phyloP scores from a whole-genome alignment of 2,888 invertebrate genomes.

The Agrilus biguttatus region DNA sequence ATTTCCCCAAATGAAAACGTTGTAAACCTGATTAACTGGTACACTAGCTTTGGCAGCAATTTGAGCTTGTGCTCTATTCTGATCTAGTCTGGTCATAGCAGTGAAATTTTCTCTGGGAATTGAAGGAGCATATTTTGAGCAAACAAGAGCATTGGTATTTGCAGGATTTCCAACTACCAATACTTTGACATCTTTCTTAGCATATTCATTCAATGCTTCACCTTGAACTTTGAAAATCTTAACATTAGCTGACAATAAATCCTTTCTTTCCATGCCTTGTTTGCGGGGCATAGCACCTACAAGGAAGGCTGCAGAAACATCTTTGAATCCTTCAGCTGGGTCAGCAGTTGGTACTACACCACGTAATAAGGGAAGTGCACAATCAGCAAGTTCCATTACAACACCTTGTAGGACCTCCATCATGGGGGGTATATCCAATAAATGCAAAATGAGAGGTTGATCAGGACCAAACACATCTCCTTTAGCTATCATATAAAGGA shows the following conservation, averaged over 20 bases:
- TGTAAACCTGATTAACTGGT: constrained; percentile 58
- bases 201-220: constrained; percentile 77
- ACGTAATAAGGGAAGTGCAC: constrained; percentile 77
- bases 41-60: constrained; percentile 57
- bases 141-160: constrained; percentile 95
- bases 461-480: constrained; percentile 89
- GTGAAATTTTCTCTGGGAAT: constrained; percentile 94
- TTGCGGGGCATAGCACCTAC: constrained; percentile 97
- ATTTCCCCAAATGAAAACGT: constrained; percentile 98
- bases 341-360: constrained; percentile 79
- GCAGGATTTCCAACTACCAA: constrained; percentile 99
- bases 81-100: constrained; percentile 96
- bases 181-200: constrained; percentile 86
- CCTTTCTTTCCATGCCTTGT: constrained; percentile 98
- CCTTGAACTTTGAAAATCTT: constrained; percentile 98
- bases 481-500: constrained; percentile 86
- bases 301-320: constrained; percentile 89
- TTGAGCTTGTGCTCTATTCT: constrained; percentile 91
- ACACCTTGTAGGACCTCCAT: constrained; percentile 95
- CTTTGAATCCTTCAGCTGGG: constrained; percentile 84
- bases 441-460: constrained; percentile 74
- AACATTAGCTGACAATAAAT: constrained; percentile 91
- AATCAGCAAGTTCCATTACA: constrained; percentile 93
- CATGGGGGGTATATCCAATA: constrained; percentile 92
- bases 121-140: constrained; percentile 88